Percentiles rank a stretch among this genome's conserved stretches.
Conservation (phyloP, 2,888 invertebrate species). For the Plutella xylostella region DNA sequence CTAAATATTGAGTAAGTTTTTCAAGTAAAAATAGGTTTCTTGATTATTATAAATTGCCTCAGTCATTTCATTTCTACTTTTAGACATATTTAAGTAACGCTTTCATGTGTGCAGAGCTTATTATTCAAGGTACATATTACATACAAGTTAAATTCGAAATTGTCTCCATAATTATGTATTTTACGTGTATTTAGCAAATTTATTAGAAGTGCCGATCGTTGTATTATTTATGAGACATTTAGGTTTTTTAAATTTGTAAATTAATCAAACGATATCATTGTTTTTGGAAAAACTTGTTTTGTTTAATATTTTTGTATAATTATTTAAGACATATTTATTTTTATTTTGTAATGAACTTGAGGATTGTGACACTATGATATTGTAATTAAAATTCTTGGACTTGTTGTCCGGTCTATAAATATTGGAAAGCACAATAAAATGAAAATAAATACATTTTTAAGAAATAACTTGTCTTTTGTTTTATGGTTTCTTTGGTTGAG, state of each 20-base stretch:
- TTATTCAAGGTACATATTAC: not conserved
- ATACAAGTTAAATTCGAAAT: too few relatives aligned
- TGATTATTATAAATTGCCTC: too few relatives aligned
- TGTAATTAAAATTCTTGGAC: slow-evolving; percentile 44
- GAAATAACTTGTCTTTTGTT: slow-evolving; percentile 24
- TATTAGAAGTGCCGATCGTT: too few relatives aligned
- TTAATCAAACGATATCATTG: slow-evolving; percentile 17
- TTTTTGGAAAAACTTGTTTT: slow-evolving; percentile 25
- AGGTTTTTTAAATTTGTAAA: not conserved
- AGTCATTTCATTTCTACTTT: too few relatives aligned
- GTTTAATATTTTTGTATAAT: slow-evolving; percentile 25
- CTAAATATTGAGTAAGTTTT: too few relatives aligned
- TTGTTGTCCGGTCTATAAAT: slow-evolving; percentile 50
- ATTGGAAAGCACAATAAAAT: slow-evolving; percentile 66
- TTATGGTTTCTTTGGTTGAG: too few relatives aligned
- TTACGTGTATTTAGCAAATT: not conserved
- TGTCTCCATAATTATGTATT: not conserved
- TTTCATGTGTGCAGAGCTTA: not conserved
- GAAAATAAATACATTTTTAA: slow-evolving; percentile 66
- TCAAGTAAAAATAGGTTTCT: too few relatives aligned
- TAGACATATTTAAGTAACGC: not conserved
- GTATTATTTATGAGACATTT: too few relatives aligned
- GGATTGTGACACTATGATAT: slow-evolving; percentile 44
- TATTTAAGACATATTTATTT: slow-evolving; percentile 51
- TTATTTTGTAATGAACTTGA: slow-evolving; percentile 43